Conservation (phyloP, 2,113 vertebrate species). For the Upupa epops region DNA sequence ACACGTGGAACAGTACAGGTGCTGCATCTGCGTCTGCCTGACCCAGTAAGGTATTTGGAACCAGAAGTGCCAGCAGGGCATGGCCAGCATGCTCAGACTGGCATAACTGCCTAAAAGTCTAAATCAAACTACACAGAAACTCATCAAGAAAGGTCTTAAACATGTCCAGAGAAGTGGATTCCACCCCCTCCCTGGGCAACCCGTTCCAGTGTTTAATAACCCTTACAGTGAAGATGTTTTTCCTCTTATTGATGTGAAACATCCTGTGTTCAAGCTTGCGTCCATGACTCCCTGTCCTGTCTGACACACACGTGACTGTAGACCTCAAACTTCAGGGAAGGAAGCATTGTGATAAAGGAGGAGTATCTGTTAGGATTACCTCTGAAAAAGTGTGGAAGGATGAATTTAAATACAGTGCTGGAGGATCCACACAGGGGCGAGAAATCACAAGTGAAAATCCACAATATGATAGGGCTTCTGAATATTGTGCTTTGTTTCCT, state of each 20-base stretch:
- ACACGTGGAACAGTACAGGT: not conserved
- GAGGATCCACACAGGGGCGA: not conserved
- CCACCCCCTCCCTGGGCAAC: no score
- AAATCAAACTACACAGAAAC: no score
- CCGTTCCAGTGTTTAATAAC: no score
- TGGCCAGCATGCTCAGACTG: not conserved
- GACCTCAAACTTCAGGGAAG: not conserved
- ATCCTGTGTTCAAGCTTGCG: no score
- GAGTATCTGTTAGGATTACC: not conserved
- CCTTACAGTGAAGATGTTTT: no score
- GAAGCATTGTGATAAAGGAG: not conserved
- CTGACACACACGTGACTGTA: not conserved
- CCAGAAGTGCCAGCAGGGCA: not conserved
- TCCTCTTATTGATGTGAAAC: no score
- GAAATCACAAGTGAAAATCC: not conserved
- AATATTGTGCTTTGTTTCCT: not conserved
- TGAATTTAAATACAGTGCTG: not conserved
- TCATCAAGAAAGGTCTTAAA: no score
- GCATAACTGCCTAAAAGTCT: no score
- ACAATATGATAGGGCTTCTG: not conserved
- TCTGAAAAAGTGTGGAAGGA: not conserved
- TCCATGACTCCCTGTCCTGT: no score
- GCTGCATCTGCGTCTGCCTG: not conserved
- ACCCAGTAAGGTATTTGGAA: not conserved
- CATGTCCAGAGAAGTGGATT: no score